Conservation (phyloP, 2,797 vertebrate genomes). For the Enteromius viviparus region DNA sequence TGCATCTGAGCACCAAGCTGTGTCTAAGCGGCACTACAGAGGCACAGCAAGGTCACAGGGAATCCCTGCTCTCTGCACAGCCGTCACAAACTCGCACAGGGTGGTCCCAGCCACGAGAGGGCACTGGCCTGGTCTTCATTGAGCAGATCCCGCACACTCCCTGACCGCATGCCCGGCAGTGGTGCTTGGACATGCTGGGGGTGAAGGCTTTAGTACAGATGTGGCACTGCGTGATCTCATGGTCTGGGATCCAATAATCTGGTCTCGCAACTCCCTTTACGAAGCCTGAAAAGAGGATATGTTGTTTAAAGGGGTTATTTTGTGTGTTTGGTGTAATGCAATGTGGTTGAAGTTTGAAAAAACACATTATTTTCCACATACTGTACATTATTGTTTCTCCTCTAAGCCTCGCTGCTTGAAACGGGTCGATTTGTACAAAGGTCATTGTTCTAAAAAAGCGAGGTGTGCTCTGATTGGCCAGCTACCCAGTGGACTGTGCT, state of each 20-base stretch:
- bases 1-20: background rate
- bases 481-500: too few species aligned
- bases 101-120: slow-evolving; percentile 85
- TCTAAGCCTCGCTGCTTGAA: too few species aligned
- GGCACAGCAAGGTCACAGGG: slow-evolving; percentile 62
- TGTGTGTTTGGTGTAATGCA: too few species aligned
- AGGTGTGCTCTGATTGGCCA: too few species aligned
- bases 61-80: slow-evolving; percentile 70
- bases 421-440: too few species aligned
- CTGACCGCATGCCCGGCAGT: slow-evolving; percentile 85
- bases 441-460: too few species aligned
- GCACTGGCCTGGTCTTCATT: slow-evolving; percentile 72
- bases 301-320: background rate
- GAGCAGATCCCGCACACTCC: slow-evolving; percentile 83
- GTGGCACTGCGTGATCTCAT: slow-evolving; percentile 79
- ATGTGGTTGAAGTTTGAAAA: too few species aligned
- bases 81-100: slow-evolving; percentile 81
- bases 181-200: slow-evolving; percentile 79
- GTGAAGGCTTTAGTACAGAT: slow-evolving; percentile 77
- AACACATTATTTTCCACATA: too few species aligned
- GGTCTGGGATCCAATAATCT: slow-evolving; percentile 85
- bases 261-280: slow-evolving; percentile 83
- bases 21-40: background rate
- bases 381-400: too few species aligned
- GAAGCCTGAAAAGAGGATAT: slow-evolving; percentile 69